A percentile compares a stretch with the other conserved stretches of the same genome.
phyloP scores from a whole-genome alignment of 2,797 vertebrate genomes.

The Acanthis flammea region DNA sequence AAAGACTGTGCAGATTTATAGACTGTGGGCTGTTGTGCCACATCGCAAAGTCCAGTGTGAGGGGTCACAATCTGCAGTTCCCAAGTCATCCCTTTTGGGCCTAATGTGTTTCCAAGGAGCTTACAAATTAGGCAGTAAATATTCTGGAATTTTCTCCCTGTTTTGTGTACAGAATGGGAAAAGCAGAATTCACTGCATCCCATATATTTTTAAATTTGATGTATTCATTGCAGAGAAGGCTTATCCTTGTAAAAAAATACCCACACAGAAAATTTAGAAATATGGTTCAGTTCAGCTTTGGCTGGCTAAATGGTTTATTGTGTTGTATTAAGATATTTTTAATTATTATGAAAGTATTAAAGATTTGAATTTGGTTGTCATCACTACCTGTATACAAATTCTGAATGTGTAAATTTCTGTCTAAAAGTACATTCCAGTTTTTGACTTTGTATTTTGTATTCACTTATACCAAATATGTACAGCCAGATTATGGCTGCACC shows the following conservation, averaged over 20 bases:
- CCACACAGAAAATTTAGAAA: not conserved
- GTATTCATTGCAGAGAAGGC: not conserved
- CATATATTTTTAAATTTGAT: not conserved
- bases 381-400: fast-evolving
- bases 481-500: not conserved
- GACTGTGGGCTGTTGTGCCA: not conserved
- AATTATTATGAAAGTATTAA: not conserved
- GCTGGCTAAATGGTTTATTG: not conserved
- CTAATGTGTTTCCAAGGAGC: not conserved
- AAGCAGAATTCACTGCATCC: not conserved
- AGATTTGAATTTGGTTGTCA: not conserved
- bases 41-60: not conserved
- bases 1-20: not conserved
- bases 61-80: not conserved
- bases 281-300: not conserved
- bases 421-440: not conserved
- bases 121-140: not conserved
- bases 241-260: not conserved
- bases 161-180: not conserved
- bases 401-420: not conserved
- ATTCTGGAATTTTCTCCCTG: not conserved
- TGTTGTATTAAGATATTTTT: not conserved
- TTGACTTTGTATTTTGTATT: not conserved
- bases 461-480: not conserved
- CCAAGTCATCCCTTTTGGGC: not conserved